Evolutionary conservation across 2,888 invertebrate genomes (phyloP).

Genomic region (Tholera decimalis): DNA sequence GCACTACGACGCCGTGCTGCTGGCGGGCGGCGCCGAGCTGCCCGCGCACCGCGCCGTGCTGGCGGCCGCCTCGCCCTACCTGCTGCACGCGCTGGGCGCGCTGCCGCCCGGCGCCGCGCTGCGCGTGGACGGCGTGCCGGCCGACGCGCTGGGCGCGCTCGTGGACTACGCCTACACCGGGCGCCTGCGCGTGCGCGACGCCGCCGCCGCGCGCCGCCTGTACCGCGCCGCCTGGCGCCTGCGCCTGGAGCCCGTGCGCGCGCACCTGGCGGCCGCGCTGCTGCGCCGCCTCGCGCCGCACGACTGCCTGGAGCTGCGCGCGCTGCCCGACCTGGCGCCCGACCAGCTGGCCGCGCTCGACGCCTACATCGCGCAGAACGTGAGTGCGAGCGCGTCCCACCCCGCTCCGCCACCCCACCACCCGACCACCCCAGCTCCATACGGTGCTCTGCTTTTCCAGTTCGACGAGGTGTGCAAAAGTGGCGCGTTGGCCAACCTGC

Average conservation of each 20-base stretch:
- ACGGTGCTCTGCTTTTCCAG: conserved; percentile 80
- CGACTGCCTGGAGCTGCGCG: conserved; percentile 92
- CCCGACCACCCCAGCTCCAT: no score
- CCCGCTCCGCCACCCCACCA: no score
- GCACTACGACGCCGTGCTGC: conserved; percentile 96
- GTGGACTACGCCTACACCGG: conserved; percentile 93
- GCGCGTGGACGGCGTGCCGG: conserved; percentile 68
- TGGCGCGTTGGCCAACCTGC: conserved; percentile 92
- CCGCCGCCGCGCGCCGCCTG: conserved; percentile 93
- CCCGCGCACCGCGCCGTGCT: conserved; percentile 95
- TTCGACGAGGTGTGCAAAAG: conserved; percentile 93
- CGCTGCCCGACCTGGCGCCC: conserved; percentile 92
- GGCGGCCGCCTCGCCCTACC: conserved; percentile 94
- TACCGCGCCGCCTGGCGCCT: conserved; percentile 95
- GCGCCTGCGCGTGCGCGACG: conserved; percentile 88
- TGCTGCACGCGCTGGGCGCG: conserved; percentile 94
- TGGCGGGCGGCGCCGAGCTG: conserved; percentile 92
- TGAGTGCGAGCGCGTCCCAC: conserved; percentile 77
- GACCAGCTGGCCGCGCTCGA: conserved; percentile 91
- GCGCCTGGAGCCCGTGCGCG: conserved; percentile 94
- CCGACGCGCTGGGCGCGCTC: conserved; percentile 92
- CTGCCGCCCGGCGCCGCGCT: conserved; percentile 62
- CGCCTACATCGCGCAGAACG: conserved; percentile 93
- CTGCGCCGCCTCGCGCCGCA: conserved; percentile 91
- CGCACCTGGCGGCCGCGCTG: conserved; percentile 93